Conservation (phyloP, 2,888 invertebrate genomes). For the Cephus runcator region DNA sequence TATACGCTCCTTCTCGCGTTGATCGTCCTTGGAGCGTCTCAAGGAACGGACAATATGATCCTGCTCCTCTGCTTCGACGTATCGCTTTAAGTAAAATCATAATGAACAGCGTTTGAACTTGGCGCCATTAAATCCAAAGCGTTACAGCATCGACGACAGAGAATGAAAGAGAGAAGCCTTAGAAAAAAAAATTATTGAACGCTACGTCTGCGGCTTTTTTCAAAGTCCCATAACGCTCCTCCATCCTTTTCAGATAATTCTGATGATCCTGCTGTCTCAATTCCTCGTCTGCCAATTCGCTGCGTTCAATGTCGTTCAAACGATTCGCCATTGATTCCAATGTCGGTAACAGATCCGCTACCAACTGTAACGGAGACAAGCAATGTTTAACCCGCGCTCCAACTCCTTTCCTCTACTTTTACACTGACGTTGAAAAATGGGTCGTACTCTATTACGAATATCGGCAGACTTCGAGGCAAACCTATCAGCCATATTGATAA, state of each 20-base stretch:
- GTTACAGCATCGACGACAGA: neutral
- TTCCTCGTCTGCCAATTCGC: neutral
- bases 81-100: conserved; percentile 16
- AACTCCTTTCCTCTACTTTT: neutral
- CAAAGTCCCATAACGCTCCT: conserved; percentile 24
- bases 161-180: neutral
- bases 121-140: neutral
- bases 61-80: conserved; percentile 14
- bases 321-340: conserved; percentile 19
- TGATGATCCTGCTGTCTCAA: neutral
- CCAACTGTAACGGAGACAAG: neutral
- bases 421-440: neutral
- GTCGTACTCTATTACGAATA: conserved; percentile 26
- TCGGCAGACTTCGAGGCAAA: conserved; percentile 15
- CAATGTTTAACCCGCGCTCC: neutral
- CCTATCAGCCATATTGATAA: conserved; percentile 18
- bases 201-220: conserved; percentile 27
- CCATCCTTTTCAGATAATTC: conserved; percentile 17
- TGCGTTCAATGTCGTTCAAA: neutral
- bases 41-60: conserved; percentile 23
- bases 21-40: conserved; percentile 11
- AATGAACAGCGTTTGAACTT: neutral
- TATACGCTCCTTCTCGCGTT: conserved; percentile 26
- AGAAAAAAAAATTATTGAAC: neutral
- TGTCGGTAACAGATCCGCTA: conserved; percentile 21